Conservation (phyloP, 1,140 invertebrate genomes). For the Microplitis mediator region DNA sequence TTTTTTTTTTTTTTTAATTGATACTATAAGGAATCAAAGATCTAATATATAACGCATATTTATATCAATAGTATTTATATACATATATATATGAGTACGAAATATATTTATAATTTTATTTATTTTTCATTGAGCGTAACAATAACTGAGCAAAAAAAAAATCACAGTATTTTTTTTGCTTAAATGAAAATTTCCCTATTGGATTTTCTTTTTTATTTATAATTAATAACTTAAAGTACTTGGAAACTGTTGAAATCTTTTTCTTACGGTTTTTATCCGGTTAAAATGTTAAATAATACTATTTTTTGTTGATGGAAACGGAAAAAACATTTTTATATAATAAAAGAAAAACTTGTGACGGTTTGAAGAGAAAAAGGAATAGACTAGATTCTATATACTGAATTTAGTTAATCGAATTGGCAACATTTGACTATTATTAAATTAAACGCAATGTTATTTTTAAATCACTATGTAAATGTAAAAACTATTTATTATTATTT, state of each 20-base stretch:
- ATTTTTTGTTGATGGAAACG: not conserved
- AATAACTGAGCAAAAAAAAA: constrained; percentile 49
- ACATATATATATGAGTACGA: constrained; percentile 3
- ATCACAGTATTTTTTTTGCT: constrained; percentile 42
- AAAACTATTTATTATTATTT: not conserved
- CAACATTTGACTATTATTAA: constrained; percentile 2
- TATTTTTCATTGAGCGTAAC: constrained; percentile 42
- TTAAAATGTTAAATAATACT: not conserved
- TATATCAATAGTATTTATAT: constrained; percentile 13
- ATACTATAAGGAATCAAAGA: constrained; percentile 11
- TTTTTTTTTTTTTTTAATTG: constrained; percentile 17
- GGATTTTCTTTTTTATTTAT: constrained; percentile 24
- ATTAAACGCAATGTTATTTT: no score
- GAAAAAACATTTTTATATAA: not conserved
- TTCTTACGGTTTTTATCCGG: not conserved
- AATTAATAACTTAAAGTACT: not conserved
- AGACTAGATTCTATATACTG: constrained; percentile 22
- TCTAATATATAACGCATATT: not conserved
- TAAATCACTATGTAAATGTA: not conserved
- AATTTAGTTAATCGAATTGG: constrained; percentile 16
- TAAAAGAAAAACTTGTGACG: no score
- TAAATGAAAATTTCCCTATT: no score
- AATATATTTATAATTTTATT: constrained; percentile 6
- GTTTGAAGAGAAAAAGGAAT: not conserved
- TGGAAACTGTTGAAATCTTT: not conserved